Conservation (phyloP, 2,888 invertebrate species). For the Hanleya hanleyi region DNA sequence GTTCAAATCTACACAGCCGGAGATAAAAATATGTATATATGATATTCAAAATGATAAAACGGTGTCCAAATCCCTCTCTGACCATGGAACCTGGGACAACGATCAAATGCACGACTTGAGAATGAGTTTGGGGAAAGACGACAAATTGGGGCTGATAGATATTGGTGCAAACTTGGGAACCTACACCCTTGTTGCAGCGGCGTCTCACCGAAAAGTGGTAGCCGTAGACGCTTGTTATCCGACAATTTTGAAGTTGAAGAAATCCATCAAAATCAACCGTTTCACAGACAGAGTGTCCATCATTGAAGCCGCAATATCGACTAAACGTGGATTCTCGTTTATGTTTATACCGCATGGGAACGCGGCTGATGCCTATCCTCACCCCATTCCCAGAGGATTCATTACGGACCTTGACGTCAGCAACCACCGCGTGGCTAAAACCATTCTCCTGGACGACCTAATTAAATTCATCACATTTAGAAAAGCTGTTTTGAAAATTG, state of each 20-base stretch:
- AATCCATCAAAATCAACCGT: background rate
- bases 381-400: background rate
- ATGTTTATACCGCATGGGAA: background rate
- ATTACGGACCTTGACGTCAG: background rate
- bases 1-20: background rate
- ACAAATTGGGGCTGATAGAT: background rate
- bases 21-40: background rate
- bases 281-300: background rate
- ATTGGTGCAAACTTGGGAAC: background rate
- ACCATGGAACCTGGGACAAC: background rate
- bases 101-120: background rate
- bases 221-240: background rate
- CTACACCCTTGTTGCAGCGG: background rate
- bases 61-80: background rate
- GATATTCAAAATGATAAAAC: background rate
- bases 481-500: background rate
- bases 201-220: background rate
- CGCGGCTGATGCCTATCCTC: background rate
- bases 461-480: background rate
- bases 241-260: background rate
- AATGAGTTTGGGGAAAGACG: background rate
- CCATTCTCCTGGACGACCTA: background rate
- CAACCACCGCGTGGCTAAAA: background rate
- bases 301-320: background rate
- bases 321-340: background rate